Evolutionary conservation across 23 tunicate species (phyloP), one percentile per base, ranked within the genome.

Genomic region (Styela clava): DNA sequence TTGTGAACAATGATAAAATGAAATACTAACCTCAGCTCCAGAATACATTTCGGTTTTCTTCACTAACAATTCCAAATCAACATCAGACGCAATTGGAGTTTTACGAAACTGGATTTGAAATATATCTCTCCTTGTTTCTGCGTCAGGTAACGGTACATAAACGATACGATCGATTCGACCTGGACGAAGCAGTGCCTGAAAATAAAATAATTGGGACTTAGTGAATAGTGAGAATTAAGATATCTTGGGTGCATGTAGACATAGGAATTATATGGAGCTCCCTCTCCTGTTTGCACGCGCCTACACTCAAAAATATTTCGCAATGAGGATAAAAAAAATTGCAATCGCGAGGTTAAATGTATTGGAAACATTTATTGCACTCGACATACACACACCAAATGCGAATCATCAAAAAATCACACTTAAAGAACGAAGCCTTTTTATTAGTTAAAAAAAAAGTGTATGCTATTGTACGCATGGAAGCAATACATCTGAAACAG

Each of bases 1-100:
- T n/a, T n/a, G n/a, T n/a, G n/a, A n/a, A n/a, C n/a, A n/a, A n/a
- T n/a, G n/a, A n/a, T n/a, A n/a, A n/a, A n/a, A n/a, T n/a, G n/a
- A n/a, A n/a, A n/a, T n/a, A n/a, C n/a, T n/a, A n/a, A 89, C 87
- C 85, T 93, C 98, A 25, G 98, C 98, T 1, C 98, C 98, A 21
- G 98, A 93, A 71, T 88, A 93, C 64, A 26, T 35, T 2, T 84
- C 84, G 26, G 89, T 84, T 52, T 80, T 5, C 52, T 83, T 86
- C 22, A 93, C 93, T 51, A 93, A 69, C 64, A 24, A 34, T 20
- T 84, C 79, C 3, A 93, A 12, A 52, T 77, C 74, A 26, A 93
- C 93, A 68, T 84, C 88, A 63, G 65, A 74, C 19, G 73, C 65
- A 31, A 93, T 69, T 23, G 89, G 89, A 81, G 81, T 93, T 73